Conservation (phyloP, 2,888 invertebrate genomes). For the Mermis nigrescens region DNA sequence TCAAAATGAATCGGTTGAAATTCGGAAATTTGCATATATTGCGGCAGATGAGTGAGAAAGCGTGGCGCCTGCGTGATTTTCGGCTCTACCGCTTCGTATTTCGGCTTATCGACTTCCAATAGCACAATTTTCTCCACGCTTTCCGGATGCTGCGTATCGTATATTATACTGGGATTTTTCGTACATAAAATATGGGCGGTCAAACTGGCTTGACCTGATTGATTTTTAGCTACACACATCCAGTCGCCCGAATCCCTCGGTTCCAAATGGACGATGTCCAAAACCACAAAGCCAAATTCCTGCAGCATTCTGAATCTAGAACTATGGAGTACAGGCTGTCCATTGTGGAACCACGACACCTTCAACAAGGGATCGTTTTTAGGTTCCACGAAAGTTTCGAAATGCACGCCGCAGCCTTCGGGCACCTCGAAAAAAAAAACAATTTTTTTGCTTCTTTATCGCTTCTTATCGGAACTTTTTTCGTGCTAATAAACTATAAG, state of each 20-base stretch:
- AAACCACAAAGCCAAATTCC: conserved; percentile 73
- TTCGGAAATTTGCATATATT: conserved; percentile 59
- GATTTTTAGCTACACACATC: conserved; percentile 52
- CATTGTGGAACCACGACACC: conserved; percentile 83
- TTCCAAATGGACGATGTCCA: conserved; percentile 18
- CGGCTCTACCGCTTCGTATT: conserved; percentile 18
- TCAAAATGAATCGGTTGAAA: conserved; percentile 82
- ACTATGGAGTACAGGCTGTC: conserved; percentile 52
- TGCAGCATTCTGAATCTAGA: conserved; percentile 80
- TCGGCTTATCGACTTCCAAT: conserved; percentile 12
- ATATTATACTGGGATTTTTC: conserved; percentile 44
- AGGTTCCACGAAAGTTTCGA: conserved; percentile 76
- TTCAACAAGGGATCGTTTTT: conserved; percentile 67
- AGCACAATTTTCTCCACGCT: conserved; percentile 54
- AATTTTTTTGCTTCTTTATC: too few relatives aligned
- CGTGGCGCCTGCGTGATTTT: conserved; percentile 46
- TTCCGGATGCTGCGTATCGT: conserved; percentile 71
- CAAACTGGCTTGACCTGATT: not conserved
- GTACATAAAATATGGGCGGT: not conserved
- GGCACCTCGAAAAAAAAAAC: too few relatives aligned
- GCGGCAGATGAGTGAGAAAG: conserved; percentile 63
- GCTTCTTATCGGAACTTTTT: too few relatives aligned
- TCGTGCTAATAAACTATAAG: too few relatives aligned
- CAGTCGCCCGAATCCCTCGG: conserved; percentile 77
- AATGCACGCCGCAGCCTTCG: conserved; percentile 69